Evolutionary conservation across 2,888 invertebrate genomes (phyloP).

Genomic region (Drosophila melanosoma): DNA sequence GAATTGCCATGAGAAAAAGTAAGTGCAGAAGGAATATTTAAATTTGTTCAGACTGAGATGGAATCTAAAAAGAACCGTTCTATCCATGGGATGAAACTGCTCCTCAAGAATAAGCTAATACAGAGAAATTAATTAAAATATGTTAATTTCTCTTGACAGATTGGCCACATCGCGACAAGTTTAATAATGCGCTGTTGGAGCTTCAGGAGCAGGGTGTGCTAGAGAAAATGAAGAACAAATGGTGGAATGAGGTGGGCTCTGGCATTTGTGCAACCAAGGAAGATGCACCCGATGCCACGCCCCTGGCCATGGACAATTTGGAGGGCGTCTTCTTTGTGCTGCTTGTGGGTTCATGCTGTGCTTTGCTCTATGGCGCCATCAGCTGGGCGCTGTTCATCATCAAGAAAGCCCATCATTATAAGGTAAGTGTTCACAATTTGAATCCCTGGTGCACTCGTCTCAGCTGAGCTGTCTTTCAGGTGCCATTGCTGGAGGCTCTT

Average conservation of each 20-base stretch:
- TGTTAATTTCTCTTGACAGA: slow-evolving; percentile 62
- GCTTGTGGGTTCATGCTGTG: slow-evolving; percentile 85
- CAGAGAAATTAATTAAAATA: no score
- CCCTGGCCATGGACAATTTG: slow-evolving; percentile 88
- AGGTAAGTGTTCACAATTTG: slow-evolving; percentile 63
- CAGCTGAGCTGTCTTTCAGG: slow-evolving; percentile 83
- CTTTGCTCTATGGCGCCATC: slow-evolving; percentile 79
- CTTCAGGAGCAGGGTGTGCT: slow-evolving; percentile 94
- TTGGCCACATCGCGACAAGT: slow-evolving; percentile 88
- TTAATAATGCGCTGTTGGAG: slow-evolving; percentile 92
- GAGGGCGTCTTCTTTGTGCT: slow-evolving; percentile 88
- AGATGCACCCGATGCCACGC: slow-evolving; percentile 83
- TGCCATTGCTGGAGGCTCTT: slow-evolving; percentile 88
- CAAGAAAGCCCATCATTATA: slow-evolving; percentile 76
- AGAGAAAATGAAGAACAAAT: slow-evolving; percentile 91
- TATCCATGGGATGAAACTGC: no score
- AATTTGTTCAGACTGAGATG: background rate
- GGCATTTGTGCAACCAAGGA: slow-evolving; percentile 87
- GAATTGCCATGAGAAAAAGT: slow-evolving; percentile 90
- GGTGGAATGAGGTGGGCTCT: slow-evolving; percentile 95
- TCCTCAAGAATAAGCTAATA: background rate
- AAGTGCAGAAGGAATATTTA: slow-evolving; percentile 8
- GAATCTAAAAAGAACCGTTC: background rate
- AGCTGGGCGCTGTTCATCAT: slow-evolving; percentile 81
- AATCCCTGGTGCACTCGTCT: background rate